A percentile compares a stretch with the other conserved stretches of the same genome.
Conservation (phyloP, 1,140 invertebrate genomes). For the Ostrea edulis region DNA sequence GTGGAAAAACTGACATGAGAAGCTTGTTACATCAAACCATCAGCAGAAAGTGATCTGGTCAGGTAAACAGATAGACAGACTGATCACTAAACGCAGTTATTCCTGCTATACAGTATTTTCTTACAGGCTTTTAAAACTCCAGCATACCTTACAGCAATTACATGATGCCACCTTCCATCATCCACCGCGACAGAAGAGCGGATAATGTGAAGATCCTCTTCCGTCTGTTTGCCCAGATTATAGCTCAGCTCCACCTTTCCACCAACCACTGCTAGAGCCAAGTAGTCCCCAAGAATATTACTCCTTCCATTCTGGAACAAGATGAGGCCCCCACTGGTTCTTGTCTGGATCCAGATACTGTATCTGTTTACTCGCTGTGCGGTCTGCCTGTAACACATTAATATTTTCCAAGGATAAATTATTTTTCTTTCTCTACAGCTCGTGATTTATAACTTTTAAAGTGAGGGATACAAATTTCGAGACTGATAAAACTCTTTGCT, state of each 20-base stretch:
- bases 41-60: no score
- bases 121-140: not conserved
- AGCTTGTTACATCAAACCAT: no score
- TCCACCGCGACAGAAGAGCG: constrained; percentile 84
- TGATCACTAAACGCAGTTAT: no score
- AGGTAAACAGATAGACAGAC: no score
- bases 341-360: constrained; percentile 86
- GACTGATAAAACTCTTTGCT: no score
- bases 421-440: no score
- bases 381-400: constrained; percentile 76
- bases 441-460: no score
- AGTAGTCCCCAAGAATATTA: constrained; percentile 81
- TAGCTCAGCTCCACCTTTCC: constrained; percentile 84
- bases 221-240: constrained; percentile 83
- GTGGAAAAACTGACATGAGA: no score
- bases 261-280: constrained; percentile 83
- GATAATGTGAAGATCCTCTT: constrained; percentile 80
- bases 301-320: constrained; percentile 85
- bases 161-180: constrained; percentile 88
- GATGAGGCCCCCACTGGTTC: constrained; percentile 84
- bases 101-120: not conserved
- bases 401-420: not conserved
- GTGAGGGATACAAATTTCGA: no score
- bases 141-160: constrained; percentile 80
- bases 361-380: constrained; percentile 86